Base-by-base conservation (phyloP, 1,140 invertebrate species). In the Monomorium pharaonis region DNA sequence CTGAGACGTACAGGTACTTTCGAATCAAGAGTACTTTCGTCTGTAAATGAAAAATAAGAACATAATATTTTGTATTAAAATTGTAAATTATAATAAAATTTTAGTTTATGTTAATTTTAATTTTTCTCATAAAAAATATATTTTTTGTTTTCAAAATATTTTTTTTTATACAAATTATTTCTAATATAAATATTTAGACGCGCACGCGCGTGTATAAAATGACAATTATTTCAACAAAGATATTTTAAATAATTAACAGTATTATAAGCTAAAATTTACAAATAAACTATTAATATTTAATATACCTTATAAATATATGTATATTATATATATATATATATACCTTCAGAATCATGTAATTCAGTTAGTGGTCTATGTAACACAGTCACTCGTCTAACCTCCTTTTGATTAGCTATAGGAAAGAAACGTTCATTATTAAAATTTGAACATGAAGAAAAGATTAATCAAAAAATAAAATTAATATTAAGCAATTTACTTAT, bases 261-360 rank as follows among this genome's bases (percentile, higher is more conserved):
- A 12, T 63, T 33, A 6, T 44, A 63, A 77, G 12, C n/a, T 0
- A 18, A 76, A 60, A 60, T 18, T 58, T 44, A 54, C 0, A 74
- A 37, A 27, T 10, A 47, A 5, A 47, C 16, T 70, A 21, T 18
- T 49, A 70, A 70, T 24, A 3, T 75, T 58, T 74, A 30, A 49
- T 21, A 69, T 12, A 21, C 70, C 2, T 30, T 30, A 30, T 30
- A 44, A 14, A 69, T 0, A 65, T 74, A 49, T 72, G 87, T 75
- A 42, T 88, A 94, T n/a, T n/a, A n/a, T n/a, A n/a, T n/a, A n/a
- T n/a, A n/a, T n/a, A n/a, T 74, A 49, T 72, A 88, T 75, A 42
- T 88, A 94, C 94, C 93, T 93, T 94, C 93, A 47, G 93, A 93
- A 90, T 92, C 89, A 67, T 92, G 89, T 85, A 94, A 88, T n/a